These are phyloP conservation scores for Lordiphosa collinella DNA, from an alignment of 1,140 invertebrate species.

Conservation along the genomic window DNA sequence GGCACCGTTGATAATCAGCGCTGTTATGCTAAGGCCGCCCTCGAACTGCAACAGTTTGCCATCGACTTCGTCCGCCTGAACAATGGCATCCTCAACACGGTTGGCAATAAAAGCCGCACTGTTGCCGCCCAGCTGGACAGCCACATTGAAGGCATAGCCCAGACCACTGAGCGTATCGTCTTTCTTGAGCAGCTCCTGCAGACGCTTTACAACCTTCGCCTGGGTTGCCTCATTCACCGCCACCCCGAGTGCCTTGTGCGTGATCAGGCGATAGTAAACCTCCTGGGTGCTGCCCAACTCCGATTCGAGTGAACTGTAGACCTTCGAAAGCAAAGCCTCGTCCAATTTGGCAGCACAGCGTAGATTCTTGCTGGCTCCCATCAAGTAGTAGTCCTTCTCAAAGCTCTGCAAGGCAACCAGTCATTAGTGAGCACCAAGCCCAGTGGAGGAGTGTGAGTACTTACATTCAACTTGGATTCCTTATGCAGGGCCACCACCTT, in stretches of 20 bases:
- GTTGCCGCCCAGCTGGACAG: constrained; percentile 83
- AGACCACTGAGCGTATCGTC: constrained; percentile 88
- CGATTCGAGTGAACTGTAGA: constrained; percentile 51
- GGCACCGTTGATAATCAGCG: constrained; percentile 80
- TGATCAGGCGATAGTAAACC: constrained; percentile 64
- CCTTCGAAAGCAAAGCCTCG: constrained; percentile 48
- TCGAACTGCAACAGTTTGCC: constrained; percentile 94
- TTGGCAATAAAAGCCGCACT: constrained; percentile 87
- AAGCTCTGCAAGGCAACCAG: constrained; percentile 51
- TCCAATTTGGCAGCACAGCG: constrained; percentile 55
- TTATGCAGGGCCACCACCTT: constrained; percentile 51
- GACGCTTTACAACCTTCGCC: constrained; percentile 83
- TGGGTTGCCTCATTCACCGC: constrained; percentile 80
- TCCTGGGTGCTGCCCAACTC: constrained; percentile 60
- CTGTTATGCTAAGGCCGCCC: constrained; percentile 87
- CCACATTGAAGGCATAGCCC: constrained; percentile 91
- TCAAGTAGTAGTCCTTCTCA: constrained; percentile 76
- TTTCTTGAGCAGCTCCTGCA: constrained; percentile 86
- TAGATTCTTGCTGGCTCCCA: constrained; percentile 69
- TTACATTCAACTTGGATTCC: constrained; percentile 77
- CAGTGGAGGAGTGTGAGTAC: constrained; percentile 5
- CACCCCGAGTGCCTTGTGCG: constrained; percentile 58
- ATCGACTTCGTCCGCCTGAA: constrained; percentile 97
- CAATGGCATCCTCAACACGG: constrained; percentile 93
- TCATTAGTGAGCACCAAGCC: not conserved